These are phyloP conservation scores for Uloborus diversus DNA, from an alignment of 1,140 invertebrate species.

Conservation along the genomic window DNA sequence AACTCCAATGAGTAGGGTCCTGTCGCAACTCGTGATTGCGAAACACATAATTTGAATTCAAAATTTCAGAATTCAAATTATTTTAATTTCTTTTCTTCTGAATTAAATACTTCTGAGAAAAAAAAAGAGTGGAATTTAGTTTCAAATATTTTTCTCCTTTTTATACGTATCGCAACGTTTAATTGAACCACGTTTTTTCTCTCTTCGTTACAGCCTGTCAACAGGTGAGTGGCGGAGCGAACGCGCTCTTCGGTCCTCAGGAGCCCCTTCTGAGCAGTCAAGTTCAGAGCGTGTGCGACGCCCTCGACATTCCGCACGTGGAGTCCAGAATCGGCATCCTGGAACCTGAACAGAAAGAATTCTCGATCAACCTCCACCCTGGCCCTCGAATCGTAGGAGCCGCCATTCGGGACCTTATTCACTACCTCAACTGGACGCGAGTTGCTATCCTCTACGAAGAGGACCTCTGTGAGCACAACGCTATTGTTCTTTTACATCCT, in stretches of 20 bases:
- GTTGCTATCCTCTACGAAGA: constrained; percentile 94
- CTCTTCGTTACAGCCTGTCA: constrained; percentile 76
- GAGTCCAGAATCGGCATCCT: constrained; percentile 73
- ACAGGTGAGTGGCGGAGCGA: constrained; percentile 83
- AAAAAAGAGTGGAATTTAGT: too few relatives aligned
- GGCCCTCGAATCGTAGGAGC: constrained; percentile 82
- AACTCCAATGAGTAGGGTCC: too few relatives aligned
- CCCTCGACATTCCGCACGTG: constrained; percentile 87
- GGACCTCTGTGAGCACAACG: constrained; percentile 75
- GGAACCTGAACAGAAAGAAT: constrained; percentile 72
- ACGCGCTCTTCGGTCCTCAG: constrained; percentile 88
- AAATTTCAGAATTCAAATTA: too few relatives aligned
- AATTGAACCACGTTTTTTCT: too few relatives aligned
- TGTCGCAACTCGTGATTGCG: too few relatives aligned
- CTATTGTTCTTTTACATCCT: too few relatives aligned
- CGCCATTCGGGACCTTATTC: constrained; percentile 87
- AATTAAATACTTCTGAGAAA: too few relatives aligned
- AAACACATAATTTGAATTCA: too few relatives aligned
- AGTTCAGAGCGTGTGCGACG: constrained; percentile 88
- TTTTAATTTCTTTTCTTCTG: too few relatives aligned
- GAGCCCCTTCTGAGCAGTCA: constrained; percentile 83
- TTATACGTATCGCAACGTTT: too few relatives aligned
- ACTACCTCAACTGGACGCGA: constrained; percentile 90
- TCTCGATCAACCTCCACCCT: constrained; percentile 91
- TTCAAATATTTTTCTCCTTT: too few relatives aligned